Conservation (phyloP, 2,797 vertebrate species). For the Peromyscus aztecus region DNA sequence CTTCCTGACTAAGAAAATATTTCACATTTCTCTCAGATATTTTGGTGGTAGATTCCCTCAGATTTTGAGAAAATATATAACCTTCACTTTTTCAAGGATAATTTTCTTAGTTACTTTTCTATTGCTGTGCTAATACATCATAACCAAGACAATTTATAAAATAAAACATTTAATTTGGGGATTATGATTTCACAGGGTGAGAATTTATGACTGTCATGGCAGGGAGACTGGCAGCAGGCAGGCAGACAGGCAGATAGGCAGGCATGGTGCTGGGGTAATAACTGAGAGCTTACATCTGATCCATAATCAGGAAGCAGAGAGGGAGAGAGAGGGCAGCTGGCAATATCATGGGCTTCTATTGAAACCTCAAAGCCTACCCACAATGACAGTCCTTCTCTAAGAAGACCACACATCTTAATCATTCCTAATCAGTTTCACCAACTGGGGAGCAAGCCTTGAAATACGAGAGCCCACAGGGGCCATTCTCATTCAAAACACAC, state of each 20-base stretch:
- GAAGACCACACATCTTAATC: background rate
- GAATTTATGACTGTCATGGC: background rate
- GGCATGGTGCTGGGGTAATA: background rate
- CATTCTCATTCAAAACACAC: background rate
- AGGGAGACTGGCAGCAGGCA: background rate
- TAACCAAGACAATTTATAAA: background rate
- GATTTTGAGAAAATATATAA: background rate
- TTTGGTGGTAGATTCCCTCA: background rate
- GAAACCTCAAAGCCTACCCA: background rate
- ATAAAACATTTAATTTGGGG: background rate
- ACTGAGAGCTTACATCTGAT: background rate
- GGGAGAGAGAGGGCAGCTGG: too few species aligned
- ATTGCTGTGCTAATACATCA: background rate
- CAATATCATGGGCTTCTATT: background rate
- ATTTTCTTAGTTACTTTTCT: background rate
- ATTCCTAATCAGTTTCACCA: background rate
- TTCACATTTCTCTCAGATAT: background rate
- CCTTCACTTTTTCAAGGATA: background rate
- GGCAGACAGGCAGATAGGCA: too few species aligned
- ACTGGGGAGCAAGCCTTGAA: background rate
- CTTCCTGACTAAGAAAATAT: background rate
- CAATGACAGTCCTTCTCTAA: background rate
- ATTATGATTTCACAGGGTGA: background rate
- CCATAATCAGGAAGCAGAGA: background rate
- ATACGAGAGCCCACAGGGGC: background rate